phyloP scores from a whole-genome alignment of 2,113 vertebrate genomes.

The Pterophyllum scalare region DNA sequence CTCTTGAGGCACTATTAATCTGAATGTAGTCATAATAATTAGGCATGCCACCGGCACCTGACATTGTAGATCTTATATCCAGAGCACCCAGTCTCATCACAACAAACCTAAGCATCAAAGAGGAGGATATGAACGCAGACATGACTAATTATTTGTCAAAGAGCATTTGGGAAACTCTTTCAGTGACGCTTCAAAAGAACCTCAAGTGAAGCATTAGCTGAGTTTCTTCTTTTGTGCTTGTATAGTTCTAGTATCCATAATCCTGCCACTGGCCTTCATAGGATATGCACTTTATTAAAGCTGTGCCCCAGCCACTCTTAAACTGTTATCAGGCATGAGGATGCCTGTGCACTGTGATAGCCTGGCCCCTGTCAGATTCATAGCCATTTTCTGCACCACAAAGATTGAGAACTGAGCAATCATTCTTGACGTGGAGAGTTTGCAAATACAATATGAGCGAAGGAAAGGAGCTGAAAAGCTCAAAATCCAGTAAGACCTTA shows the following conservation, averaged over 20 bases:
- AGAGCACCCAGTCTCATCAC: conserved; percentile 27
- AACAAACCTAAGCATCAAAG: conserved; percentile 58
- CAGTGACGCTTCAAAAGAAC: conserved; percentile 55
- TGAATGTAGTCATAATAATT: conserved; percentile 43
- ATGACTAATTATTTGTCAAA: conserved; percentile 74
- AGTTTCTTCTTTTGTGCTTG: conserved; percentile 64
- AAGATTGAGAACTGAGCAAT: conserved; percentile 77
- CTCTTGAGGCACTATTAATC: conserved; percentile 21
- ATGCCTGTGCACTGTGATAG: conserved; percentile 71
- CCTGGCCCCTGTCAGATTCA: conserved; percentile 68
- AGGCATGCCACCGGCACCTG: conserved; percentile 29
- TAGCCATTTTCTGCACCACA: conserved; percentile 48
- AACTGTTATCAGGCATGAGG: conserved; percentile 64
- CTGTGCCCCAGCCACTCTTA: conserved; percentile 49
- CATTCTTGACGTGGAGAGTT: conserved; percentile 73
- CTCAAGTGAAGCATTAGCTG: conserved; percentile 51
- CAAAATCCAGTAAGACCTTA: conserved; percentile 75
- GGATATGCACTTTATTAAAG: conserved; percentile 67
- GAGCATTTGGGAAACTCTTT: conserved; percentile 55
- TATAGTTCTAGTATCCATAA: conserved; percentile 72
- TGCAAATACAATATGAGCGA: conserved; percentile 75
- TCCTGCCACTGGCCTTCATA: conserved; percentile 63
- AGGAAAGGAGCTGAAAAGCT: conserved; percentile 74
- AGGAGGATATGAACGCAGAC: conserved; percentile 47
- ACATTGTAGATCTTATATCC: conserved; percentile 35